Conservation (phyloP, 2,113 vertebrate species). For the Apodemus speciosus region DNA sequence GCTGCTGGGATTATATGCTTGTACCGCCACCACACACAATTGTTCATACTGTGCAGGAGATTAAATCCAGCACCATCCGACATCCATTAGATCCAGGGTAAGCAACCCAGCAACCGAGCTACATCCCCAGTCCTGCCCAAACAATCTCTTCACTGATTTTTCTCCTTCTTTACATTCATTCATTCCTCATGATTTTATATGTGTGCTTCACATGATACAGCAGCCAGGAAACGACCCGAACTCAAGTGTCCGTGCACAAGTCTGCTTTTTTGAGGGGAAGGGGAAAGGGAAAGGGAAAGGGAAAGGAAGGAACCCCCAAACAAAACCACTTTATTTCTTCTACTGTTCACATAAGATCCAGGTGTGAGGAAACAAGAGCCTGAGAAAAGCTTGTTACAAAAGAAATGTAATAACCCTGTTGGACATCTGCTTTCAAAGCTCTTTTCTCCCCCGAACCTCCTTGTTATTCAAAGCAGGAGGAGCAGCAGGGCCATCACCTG, state of each 20-base stretch:
- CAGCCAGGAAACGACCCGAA: not conserved
- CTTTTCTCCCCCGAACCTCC: slow-evolving; percentile 40
- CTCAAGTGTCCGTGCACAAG: not conserved
- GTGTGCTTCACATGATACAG: not conserved
- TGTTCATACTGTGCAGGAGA: not conserved
- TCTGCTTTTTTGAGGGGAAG: not conserved
- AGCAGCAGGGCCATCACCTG: slow-evolving; percentile 52
- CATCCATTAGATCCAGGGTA: not conserved
- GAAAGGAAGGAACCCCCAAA: not conserved
- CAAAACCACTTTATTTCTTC: slow-evolving; percentile 35
- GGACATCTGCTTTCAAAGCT: slow-evolving; percentile 60
- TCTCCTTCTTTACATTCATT: not conserved
- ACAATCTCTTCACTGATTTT: not conserved
- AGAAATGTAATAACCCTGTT: slow-evolving; percentile 58
- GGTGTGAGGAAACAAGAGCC: not conserved
- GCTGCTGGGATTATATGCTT: not conserved
- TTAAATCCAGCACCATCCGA: not conserved
- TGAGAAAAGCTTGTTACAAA: slow-evolving; percentile 67
- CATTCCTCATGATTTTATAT: not conserved
- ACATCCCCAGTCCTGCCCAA: not conserved
- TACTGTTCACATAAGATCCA: slow-evolving; percentile 30
- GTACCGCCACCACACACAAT: not conserved
- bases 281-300: too few relatives aligned
- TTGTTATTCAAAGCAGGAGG: slow-evolving; percentile 61
- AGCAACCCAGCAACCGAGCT: not conserved